Evolutionary conservation across 2,888 invertebrate species (phyloP), one percentile per base, ranked within the genome.

Genomic region (Hydropsyche betteni): DNA sequence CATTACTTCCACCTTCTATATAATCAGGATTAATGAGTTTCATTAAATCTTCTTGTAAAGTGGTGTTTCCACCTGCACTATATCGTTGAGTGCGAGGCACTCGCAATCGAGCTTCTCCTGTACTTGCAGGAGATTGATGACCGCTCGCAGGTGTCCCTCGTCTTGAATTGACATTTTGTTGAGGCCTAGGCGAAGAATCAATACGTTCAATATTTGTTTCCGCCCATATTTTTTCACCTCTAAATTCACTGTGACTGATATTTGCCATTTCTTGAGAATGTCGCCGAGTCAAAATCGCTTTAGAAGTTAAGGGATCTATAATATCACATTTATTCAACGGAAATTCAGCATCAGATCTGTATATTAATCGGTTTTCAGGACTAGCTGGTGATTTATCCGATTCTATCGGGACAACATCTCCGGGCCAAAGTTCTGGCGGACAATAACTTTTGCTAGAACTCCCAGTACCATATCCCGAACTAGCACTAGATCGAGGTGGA

Each of bases 401-500:
- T 44, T 77, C 79, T 34, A 44, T 16, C 5, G 69, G 69, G 6
- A 53, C 71, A 5, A 36, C 68, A 5, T 78, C 79, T 6, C 71
- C 53, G 12, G 75, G 24, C 78, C 78, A 78, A 4, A 69, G 64
- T 16, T 78, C 78, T 0, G 78, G 75, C 5, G 74, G 79, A 14
- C 75, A 76, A 34, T 78, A 79, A 51, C 79, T 79, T 68, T 79
- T 79, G 64, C 79, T 79, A 5, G 79, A 79, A 50, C 78, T 74
- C 7, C 94, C 94, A 6, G 94, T 94, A 76, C 94, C 94, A 83
- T 95, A 95, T 4, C 94, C 94, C 52, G 94, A 94, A 86, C 93
- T 94, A 83, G 93, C 93, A 81, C 92, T 92, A 78, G 94, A 92
- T 81, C 94, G 89, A 72, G 94, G 94, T 69, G 94, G 94, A 68